Base-by-base conservation (phyloP, 2,888 invertebrate genomes). In the Fissipunctia ypsillon region DNA sequence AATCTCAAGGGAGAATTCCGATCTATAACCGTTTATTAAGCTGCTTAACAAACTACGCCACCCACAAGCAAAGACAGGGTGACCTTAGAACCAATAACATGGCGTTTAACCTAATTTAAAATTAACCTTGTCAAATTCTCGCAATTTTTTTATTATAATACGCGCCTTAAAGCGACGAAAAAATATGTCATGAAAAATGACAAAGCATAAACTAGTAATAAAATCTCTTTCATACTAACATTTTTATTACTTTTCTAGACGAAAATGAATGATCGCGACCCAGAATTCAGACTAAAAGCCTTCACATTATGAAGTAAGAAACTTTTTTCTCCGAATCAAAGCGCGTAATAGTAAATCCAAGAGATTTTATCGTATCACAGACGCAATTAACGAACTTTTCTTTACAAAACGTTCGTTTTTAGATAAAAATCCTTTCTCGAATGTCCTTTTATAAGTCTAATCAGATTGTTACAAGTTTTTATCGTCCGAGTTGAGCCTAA, bases 381-480 rank as follows among this genome's bases (percentile, higher is more conserved):
- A 70, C 74, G 73, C 69, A 82, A 84, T 84, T 84, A 84, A 78
- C 71, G 22, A 84, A 83, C 71, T 81, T 83, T 78, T 67, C 66
- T 73, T 72, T 43, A 61, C 54, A 76, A 78, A 85, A 71, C 72
- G 80, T 76, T 80, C 73, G 73, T 76, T 85, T 80, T 73, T 66
- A 73, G 77, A 79, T 77, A 80, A 80, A 82, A 78, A 76, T 78
- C 82, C 76, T 79, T 82, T 78, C 66, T 77, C 66, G 5, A 69
- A 74, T 64, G 69, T 70, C 50, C 73, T 81, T 86, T 81, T 79
- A 78, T 75, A 73, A 67, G 61, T 64, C 79, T 83, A 83, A 84
- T 86, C 85, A 76, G 79, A 86, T 83, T 81, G 79, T 81, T 60
- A 68, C 76, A 78, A 87, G 87, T 80, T 86, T 86, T 84, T 84